A percentile compares a stretch with the other conserved stretches of the same genome.
These are phyloP conservation scores for Mycetomoellerius zeteki DNA, from an alignment of 1,140 invertebrate species.

Conservation along the genomic window DNA sequence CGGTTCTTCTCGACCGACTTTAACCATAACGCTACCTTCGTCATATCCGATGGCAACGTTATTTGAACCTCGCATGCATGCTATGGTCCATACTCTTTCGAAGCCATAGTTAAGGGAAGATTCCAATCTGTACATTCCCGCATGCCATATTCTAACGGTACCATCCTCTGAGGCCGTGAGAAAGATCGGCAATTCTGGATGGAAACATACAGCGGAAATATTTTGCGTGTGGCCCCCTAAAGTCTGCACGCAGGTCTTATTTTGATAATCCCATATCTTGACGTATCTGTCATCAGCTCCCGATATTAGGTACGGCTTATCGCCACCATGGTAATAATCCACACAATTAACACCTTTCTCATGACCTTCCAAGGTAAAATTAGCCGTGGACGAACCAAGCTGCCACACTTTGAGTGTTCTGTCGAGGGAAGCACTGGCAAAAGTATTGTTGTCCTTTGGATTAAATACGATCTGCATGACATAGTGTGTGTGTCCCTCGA, in stretches of 20 bases:
- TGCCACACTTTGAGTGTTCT: constrained; percentile 99
- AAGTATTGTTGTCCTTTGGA: constrained; percentile 99
- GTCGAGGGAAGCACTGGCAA: constrained; percentile 99
- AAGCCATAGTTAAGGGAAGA: constrained; percentile 99
- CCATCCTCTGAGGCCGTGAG: constrained; percentile 99
- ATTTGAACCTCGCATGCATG: constrained; percentile 98
- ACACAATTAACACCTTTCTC: constrained; percentile 99
- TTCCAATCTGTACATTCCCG: constrained; percentile 98
- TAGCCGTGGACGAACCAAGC: constrained; percentile 97
- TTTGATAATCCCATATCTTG: constrained; percentile 99
- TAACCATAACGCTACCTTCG: constrained; percentile 99
- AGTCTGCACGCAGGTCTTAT: constrained; percentile 99
- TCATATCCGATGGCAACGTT: constrained; percentile 99
- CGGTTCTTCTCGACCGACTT: constrained; percentile 98
- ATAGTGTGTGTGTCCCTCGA: constrained; percentile 99
- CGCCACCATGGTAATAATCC: constrained; percentile 99
- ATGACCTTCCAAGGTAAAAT: constrained; percentile 99
- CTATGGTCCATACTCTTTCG: constrained; percentile 99
- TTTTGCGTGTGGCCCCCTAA: constrained; percentile 99
- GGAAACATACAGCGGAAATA: constrained; percentile 97
- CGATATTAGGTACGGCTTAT: constrained; percentile 99
- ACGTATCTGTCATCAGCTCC: constrained; percentile 99
- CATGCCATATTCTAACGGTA: constrained; percentile 98
- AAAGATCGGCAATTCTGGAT: constrained; percentile 99
- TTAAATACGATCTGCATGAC: constrained; percentile 99